Base-by-base conservation (phyloP, 2,888 invertebrate genomes). In the Esperia sulphurella region DNA sequence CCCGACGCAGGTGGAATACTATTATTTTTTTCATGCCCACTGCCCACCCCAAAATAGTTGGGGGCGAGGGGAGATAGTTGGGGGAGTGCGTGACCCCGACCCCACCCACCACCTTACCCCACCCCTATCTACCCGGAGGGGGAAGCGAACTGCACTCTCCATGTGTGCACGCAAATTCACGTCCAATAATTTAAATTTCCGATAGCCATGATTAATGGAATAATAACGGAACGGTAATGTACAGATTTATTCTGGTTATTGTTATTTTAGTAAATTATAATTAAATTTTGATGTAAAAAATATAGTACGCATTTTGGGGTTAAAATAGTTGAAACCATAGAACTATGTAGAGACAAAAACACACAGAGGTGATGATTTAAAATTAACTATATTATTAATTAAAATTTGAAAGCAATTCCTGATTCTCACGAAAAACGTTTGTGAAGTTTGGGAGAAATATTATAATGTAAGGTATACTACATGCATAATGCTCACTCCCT, bases 131-230 rank as follows among this genome's bases (percentile, higher is more conserved):
- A 48, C 45, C 43, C 47, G 41, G 48, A 52, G 39, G 70, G 68
- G 62, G 65, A 59, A 51, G 31, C 10, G 35, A n/a, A 35, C n/a
- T 75, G 82, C 83, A 83, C 73, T 75, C 61, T 71, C 71, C 84
- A 72, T 84, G 83, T 85, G 81, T 87, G 86, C 83, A 84, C 87
- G 84, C 85, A 84, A 83, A 82, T 83, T 85, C 81, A 71, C 72
- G 79, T 75, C 75, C 83, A 81, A 88, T 88, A 85, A 87, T 88
- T 87, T 86, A 88, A 89, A 87, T 88, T 88, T 83, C 76, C 75
- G 79, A 85, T 81, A 71, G 74, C 72, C 70, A 35, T 52, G 49
- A 52, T 49, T 52, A 52, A 52, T 52, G 49, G 38, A 46, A 46
- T 44, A 46, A 49, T 49, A 52, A 46, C 37, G 51, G 43, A 30